Percentiles rank a stretch among this genome's conserved stretches.
These are phyloP conservation scores for Anoplius nigerrimus DNA, from an alignment of 2,888 invertebrate species.

Conservation along the genomic window DNA sequence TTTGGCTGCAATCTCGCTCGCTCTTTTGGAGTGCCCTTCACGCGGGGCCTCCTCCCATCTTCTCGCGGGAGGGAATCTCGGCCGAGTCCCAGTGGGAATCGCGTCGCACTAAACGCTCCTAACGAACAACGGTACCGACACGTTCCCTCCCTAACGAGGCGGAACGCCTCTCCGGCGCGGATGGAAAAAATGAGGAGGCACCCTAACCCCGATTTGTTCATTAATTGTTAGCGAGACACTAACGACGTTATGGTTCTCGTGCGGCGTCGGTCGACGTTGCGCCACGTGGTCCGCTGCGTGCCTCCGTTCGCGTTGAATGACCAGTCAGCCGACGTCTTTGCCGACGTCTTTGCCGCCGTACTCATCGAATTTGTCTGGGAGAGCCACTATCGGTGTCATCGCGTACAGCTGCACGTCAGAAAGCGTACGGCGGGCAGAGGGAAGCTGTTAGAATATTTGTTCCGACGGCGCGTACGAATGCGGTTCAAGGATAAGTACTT, in stretches of 20 bases:
- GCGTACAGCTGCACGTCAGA: no score
- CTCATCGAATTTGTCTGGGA: no score
- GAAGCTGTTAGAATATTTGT: conserved; percentile 6
- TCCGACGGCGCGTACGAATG: conserved; percentile 11
- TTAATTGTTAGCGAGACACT: conserved; percentile 59
- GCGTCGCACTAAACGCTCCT: conserved; percentile 48
- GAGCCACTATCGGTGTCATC: no score
- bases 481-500: no score
- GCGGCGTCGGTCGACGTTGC: conserved; percentile 19
- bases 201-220: conserved; percentile 60
- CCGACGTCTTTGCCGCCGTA: no score
- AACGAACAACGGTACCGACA: conserved; percentile 38
- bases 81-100: conserved; percentile 24
- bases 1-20: no score
- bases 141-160: conserved; percentile 46
- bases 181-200: conserved; percentile 30
- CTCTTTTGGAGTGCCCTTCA: no score
- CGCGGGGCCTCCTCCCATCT: no score
- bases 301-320: conserved; percentile 24
- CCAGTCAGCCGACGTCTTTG: no score
- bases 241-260: conserved; percentile 53
- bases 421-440: not conserved
- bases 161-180: conserved; percentile 35
- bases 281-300: conserved; percentile 22
- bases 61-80: not conserved